Evolutionary conservation across 2,888 invertebrate genomes (phyloP).

Genomic region (Callyntrura sp.): DNA sequence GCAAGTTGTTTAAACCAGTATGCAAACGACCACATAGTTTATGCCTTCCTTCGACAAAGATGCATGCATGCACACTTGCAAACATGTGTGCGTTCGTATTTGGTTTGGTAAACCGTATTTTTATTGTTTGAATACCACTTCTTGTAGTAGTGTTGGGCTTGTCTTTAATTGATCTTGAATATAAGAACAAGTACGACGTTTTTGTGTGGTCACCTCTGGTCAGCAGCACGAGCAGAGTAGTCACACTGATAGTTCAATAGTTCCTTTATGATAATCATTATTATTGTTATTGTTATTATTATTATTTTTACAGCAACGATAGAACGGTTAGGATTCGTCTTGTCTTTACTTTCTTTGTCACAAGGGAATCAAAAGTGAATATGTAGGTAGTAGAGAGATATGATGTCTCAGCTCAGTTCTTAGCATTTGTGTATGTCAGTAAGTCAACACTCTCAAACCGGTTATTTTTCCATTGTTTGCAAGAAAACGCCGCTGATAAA

Average conservation of each 20-base stretch:
- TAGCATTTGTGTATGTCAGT: constrained; percentile 21
- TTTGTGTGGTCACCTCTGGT: constrained; percentile 32
- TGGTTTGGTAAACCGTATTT: constrained; percentile 9
- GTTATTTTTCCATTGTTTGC: constrained; percentile 5
- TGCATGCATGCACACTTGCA: background rate
- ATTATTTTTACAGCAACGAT: background rate
- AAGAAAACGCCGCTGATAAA: background rate
- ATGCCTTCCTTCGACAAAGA: no score
- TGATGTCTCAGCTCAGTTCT: background rate
- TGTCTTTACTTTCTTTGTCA: no score
- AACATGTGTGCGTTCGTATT: background rate
- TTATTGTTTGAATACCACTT: constrained; percentile 15
- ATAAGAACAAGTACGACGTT: no score
- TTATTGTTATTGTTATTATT: background rate
- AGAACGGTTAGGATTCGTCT: no score
- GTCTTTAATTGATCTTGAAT: constrained; percentile 45
- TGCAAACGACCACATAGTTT: constrained; percentile 35
- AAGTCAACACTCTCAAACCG: constrained; percentile 59
- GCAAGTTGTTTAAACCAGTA: constrained; percentile 56
- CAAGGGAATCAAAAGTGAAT: no score
- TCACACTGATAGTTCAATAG: background rate
- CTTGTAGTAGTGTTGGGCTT: constrained; percentile 18
- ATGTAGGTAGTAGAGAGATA: no score
- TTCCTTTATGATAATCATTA: background rate
- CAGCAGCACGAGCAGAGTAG: background rate